These are phyloP conservation scores for Orchestes rusci DNA, from an alignment of 2,888 invertebrate species.

Conservation along the genomic window DNA sequence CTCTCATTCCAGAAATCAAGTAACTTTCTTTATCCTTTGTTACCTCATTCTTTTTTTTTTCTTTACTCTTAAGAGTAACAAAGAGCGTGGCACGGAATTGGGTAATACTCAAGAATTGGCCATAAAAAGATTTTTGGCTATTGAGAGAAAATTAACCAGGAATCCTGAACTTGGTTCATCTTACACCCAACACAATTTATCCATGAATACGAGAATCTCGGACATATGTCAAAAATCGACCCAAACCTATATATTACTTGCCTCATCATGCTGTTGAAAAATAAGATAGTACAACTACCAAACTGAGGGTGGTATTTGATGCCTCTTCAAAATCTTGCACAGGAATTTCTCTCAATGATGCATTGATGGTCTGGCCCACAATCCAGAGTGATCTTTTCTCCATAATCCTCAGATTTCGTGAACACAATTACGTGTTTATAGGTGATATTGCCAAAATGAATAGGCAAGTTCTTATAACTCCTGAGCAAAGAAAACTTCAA, in stretches of 20 bases:
- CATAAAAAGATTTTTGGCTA: background rate
- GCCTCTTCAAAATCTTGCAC: slow-evolving; percentile 28
- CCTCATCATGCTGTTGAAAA: slow-evolving; percentile 37
- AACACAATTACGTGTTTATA: background rate
- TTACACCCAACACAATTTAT: slow-evolving; percentile 10
- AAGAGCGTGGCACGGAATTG: too few species aligned
- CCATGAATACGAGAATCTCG: slow-evolving; percentile 8
- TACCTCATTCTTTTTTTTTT: too few species aligned
- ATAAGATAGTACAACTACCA: slow-evolving; percentile 31
- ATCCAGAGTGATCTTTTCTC: slow-evolving; percentile 33
- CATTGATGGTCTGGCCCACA: slow-evolving; percentile 31
- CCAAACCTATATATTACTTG: slow-evolving; percentile 16
- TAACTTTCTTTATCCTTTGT: too few species aligned
- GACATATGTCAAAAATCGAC: slow-evolving; percentile 7
- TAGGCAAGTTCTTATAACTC: background rate
- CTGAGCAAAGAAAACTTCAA: slow-evolving; percentile 15
- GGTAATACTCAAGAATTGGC: slow-evolving; percentile 1
- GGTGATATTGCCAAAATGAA: slow-evolving; percentile 12
- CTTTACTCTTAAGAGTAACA: too few species aligned
- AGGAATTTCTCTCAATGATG: slow-evolving; percentile 34
- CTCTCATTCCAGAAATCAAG: too few species aligned
- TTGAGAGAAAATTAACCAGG: slow-evolving; percentile 1
- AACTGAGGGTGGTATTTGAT: slow-evolving; percentile 34
- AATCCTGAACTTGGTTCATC: slow-evolving; percentile 1
- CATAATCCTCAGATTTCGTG: slow-evolving; percentile 27